Base-by-base conservation (phyloP, 2,888 invertebrate genomes). In the Craniophora ligustri region DNA sequence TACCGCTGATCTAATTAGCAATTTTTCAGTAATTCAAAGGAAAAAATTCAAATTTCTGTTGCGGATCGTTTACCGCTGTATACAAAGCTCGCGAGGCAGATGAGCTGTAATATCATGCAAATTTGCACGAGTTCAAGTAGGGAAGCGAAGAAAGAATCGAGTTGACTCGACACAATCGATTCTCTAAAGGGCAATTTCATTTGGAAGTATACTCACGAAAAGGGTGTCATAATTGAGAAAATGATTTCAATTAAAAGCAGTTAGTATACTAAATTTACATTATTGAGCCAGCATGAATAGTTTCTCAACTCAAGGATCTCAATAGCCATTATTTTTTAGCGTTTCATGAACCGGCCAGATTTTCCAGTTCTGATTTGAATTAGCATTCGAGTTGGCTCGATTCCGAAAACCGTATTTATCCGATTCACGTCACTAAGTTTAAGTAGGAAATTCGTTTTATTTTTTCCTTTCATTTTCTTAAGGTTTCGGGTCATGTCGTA, bases 41-140 rank as follows among this genome's bases (percentile, higher is more conserved):
- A 75, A 76, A 71, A 81, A 78, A 85, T 83, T 84, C 77, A 83
- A 82, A 83, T 82, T 84, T 77, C 56, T 82, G 83, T 84, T 83
- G 74, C 76, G 83, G 81, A 84, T 85, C 85, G 85, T 86, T 89
- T 83, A 81, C 84, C 73, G 80, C 76, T 80, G 78, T 86, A 82
- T 70, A 83, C 78, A 79, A 79, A 78, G 68, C 81, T 79, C 55
- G 63, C 64, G 59, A 61, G 65, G 67, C 76, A 78, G 74, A 86
- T 85, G 85, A 88, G 84, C 83, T 75, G 84, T 87, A 89, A 89
- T 89, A 88, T 89, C 84, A 91, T 91, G 90, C 85, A 91, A 91
- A 91, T 90, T 87, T 84, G 70, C 75, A 72, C 77, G 76, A 81
- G 81, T 83, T 86, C 35, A 47, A 66, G 38, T 63, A 73, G 60